These are phyloP conservation scores for Chaetura pelagica DNA, from an alignment of 2,113 vertebrate species.

Conservation along the genomic window DNA sequence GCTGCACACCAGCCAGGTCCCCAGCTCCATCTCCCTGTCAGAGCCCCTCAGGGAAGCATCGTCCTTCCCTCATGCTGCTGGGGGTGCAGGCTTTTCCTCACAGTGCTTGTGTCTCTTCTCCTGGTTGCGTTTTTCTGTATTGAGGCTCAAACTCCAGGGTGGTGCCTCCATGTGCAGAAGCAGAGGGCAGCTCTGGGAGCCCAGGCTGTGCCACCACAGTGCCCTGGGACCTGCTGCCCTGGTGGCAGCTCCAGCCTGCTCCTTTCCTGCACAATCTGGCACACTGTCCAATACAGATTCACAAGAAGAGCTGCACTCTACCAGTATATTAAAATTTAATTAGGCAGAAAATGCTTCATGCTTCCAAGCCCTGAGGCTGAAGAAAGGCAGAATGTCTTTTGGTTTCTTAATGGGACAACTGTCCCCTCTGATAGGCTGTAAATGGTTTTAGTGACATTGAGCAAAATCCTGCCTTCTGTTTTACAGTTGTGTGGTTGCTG, in stretches of 20 bases:
- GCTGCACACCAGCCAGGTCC: neutral
- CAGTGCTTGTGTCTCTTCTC: neutral
- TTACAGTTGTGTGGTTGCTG: neutral
- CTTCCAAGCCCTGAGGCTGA: slow-evolving; percentile 48
- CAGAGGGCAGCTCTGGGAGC: neutral
- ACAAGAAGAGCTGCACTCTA: neutral
- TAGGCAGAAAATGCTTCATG: slow-evolving; percentile 40
- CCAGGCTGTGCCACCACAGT: accelerated
- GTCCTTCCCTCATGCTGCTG: accelerated
- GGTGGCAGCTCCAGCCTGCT: neutral
- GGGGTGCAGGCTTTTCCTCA: neutral
- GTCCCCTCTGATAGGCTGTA: slow-evolving; percentile 27
- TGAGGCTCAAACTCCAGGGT: neutral
- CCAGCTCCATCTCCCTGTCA: neutral
- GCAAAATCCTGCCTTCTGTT: neutral
- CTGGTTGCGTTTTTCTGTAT: neutral
- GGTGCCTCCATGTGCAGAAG: accelerated
- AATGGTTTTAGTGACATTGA: slow-evolving; percentile 4
- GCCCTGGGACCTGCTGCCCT: no score
- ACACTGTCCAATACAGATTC: neutral
- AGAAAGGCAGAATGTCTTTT: slow-evolving; percentile 41
- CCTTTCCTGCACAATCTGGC: neutral
- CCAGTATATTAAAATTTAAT: slow-evolving; percentile 65
- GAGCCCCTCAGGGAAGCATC: neutral
- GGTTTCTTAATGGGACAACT: slow-evolving; percentile 39